Evolutionary conservation across 1,140 invertebrate genomes (phyloP), one percentile per base, ranked within the genome.

Genomic region (Oedothorax gibbosus): DNA sequence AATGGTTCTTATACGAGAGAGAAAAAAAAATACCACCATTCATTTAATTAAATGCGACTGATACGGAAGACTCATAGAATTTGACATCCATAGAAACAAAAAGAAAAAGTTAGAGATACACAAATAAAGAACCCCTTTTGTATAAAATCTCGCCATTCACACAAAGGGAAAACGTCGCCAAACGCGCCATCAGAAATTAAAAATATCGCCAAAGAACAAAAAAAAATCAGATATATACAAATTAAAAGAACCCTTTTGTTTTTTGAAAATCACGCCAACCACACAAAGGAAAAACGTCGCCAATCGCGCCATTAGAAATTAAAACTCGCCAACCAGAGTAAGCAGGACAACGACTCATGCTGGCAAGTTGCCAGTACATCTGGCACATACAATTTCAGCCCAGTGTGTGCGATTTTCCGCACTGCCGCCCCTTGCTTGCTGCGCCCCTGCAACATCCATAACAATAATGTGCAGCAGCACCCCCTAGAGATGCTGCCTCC

Each of bases 311-410:
- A 75, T 57, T 51, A 71, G 49, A 71, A 71, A 75, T 57, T 21
- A 75, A 21, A 75, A 14, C 35, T 35, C 15, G 35, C 72, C 20
- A 72, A 72, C 35, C 15, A 20, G 72, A 57, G 72, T 21, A 18
- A 21, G 51, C 53, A 75, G 72, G 56, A 50, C 72, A 57, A 57
- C 69, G 69, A 71, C 69, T 53, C 50, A 71, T 20, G 69, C 35
- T 79, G 77, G 77, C 77, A 66, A 18, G 14, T 35, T 79, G 77
- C 77, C 77, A 79, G 68, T 68, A 49, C 77, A 79, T 79, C 77
- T 68, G 64, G 64, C 77, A 56, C 56, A 21, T 50, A 50, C 57
- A 60, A 65, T 65, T 77, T 64, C n/a, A 49, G 51, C 49, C 50
- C 50, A 50, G 57, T 50, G 75, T 35, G 35, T 66, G 64, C 64